A percentile compares a stretch with the other conserved stretches of the same genome.
Evolutionary conservation across 2,113 vertebrate genomes (phyloP).

Genomic region (Cepphus grylle): DNA sequence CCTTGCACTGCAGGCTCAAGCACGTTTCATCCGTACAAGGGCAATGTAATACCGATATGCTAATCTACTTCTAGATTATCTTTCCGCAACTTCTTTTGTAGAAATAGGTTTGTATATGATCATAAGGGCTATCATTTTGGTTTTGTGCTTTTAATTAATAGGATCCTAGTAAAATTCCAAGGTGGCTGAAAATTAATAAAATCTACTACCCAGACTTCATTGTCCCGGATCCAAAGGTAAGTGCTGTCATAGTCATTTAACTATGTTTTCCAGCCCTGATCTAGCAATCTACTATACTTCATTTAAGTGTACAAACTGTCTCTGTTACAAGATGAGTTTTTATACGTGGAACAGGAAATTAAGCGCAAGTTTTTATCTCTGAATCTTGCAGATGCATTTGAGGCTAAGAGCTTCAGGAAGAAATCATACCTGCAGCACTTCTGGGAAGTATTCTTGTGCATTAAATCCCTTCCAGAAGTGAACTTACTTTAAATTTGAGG

Average conservation of each 20-base stretch:
- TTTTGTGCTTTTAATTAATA: conserved; percentile 48
- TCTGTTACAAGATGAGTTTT: neutral
- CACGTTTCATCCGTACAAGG: neutral
- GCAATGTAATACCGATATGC: neutral
- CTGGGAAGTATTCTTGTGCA: neutral
- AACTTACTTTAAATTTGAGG: neutral
- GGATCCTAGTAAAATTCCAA: conserved; percentile 94
- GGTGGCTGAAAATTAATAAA: conserved; percentile 95
- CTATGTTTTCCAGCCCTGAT: neutral
- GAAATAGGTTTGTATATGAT: neutral
- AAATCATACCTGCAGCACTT: neutral
- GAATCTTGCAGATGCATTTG: conserved; percentile 17
- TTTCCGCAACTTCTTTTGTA: neutral
- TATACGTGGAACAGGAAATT: neutral
- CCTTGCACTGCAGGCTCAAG: neutral
- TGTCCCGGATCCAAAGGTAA: conserved; percentile 92
- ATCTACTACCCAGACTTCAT: conserved; percentile 98
- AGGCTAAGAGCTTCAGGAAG: neutral
- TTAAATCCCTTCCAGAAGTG: conserved; percentile 24
- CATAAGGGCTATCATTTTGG: fast-evolving
- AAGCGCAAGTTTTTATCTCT: neutral
- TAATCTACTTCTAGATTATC: neutral
- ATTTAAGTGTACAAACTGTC: neutral
- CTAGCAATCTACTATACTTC: neutral
- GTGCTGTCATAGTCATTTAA: neutral